Base-by-base conservation (phyloP, 1,140 invertebrate species). In the Subanguina moxae region DNA sequence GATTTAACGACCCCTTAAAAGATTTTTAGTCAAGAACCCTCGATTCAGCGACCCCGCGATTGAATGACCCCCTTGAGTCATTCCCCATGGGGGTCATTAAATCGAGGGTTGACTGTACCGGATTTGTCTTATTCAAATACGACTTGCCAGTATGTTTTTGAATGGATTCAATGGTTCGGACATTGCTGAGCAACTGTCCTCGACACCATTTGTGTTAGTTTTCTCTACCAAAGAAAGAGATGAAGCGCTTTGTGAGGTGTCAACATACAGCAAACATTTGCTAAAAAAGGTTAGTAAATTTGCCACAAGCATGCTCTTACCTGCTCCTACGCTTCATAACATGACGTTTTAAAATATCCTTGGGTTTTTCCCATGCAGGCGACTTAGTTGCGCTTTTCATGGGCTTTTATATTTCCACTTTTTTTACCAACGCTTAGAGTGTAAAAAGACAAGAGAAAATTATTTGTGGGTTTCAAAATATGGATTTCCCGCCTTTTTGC, bases 351-450 rank as follows among this genome's bases (percentile, higher is more conserved):
- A 52, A 8, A 15, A 52, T 52, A 52, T 52, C 48, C 48, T 52
- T 52, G 48, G 48, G 48, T 25, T 52, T 52, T 15, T 52, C 48
- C 48, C 48, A 52, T 52, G 48, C 48, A 8, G 48, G 48, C 3
- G n/a, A 38, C 11, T 38, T 38, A 38, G 32, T 38, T 38, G 32
- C 23, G 48, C 23, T 52, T 25, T 52, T 52, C 48, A 21, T 52
- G 48, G 17, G 48, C 48, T 19, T 7, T 7, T 38, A 38, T 38
- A 38, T 38, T 5, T 38, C 11, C 11, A 7, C 17, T 52, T 52
- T 52, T 52, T 7, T 52, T 25, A 52, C 3, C 15, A 8, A 7
- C 8, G 48, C 3, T 19, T 15, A 25, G 17, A 52, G 17, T 61
- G 19, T 61, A 30, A 45, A 45, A n/a, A 57, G 21, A 3, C 3